A percentile compares a stretch with the other conserved stretches of the same genome.
phyloP scores from a whole-genome alignment of 2,888 invertebrate species.

The Ornithoptera alexandrae region DNA sequence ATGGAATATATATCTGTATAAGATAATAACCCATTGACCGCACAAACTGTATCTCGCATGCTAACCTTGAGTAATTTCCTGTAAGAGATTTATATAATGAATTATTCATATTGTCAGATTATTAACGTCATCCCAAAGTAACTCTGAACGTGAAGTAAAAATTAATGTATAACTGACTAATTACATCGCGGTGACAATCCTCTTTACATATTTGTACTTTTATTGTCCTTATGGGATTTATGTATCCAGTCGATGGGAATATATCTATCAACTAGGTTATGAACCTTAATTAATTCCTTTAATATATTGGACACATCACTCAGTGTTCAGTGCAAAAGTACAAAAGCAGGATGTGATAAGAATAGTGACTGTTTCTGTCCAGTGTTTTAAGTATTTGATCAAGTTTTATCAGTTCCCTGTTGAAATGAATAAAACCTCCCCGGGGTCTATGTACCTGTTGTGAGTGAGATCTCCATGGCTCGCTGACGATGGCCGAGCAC shows the following conservation, averaged over 20 bases:
- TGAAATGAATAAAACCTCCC: slow-evolving; percentile 44
- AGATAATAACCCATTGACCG: slow-evolving; percentile 99
- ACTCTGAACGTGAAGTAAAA: too few species aligned
- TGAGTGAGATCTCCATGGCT: slow-evolving; percentile 97
- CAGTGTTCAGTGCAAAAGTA: slow-evolving; percentile 75
- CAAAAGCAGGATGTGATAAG: slow-evolving; percentile 78
- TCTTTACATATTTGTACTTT: too few species aligned
- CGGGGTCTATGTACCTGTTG: slow-evolving; percentile 88
- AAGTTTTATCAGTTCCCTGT: slow-evolving; percentile 37
- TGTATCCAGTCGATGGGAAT: too few species aligned
- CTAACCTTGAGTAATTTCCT: slow-evolving; percentile 98
- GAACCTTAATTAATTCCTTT: too few species aligned
- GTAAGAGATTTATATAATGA: slow-evolving; percentile 41
- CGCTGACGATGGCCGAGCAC: slow-evolving; percentile 97
- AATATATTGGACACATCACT: slow-evolving; percentile 57
- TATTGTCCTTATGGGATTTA: too few species aligned
- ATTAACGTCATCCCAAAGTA: too few species aligned
- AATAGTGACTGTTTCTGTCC: slow-evolving; percentile 73
- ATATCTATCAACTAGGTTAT: too few species aligned
- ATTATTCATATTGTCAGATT: too few species aligned
- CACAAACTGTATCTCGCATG: slow-evolving; percentile 97
- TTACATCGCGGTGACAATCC: too few species aligned
- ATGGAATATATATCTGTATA: slow-evolving; percentile 98
- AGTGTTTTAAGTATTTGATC: slow-evolving; percentile 68
- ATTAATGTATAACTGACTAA: too few species aligned